Evolutionary conservation across 2,888 invertebrate genomes (phyloP).

Genomic region (Plemyria rubiginata): DNA sequence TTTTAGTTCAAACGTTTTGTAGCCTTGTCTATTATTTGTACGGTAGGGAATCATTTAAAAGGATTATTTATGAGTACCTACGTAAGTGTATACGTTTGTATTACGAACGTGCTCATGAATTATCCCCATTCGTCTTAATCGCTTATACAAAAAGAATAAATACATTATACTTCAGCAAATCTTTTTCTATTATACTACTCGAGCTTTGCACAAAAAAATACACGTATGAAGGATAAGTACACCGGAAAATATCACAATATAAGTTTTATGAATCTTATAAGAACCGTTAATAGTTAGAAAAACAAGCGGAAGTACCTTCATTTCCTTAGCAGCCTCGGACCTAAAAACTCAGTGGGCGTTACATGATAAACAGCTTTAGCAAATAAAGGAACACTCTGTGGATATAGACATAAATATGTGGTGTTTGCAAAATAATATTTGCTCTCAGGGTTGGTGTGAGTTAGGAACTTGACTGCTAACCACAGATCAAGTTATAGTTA

Average conservation of each 20-base stretch:
- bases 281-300: background rate
- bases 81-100: background rate
- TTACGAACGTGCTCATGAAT: background rate
- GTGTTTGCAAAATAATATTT: conserved; percentile 27
- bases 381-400: conserved; percentile 23
- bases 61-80: background rate
- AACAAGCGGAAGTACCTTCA: background rate
- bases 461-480: conserved; percentile 19
- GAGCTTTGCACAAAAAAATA: too few species aligned
- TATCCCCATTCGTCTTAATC: background rate
- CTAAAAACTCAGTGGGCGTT: conserved; percentile 4
- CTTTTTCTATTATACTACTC: background rate
- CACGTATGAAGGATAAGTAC: background rate
- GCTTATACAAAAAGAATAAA: background rate
- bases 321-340: background rate
- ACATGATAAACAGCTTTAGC: conserved; percentile 22
- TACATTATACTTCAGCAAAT: background rate
- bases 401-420: conserved; percentile 21
- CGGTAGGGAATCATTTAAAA: background rate
- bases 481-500: conserved; percentile 18
- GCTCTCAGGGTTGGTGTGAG: conserved; percentile 18
- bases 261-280: background rate
- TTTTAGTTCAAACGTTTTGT: background rate
- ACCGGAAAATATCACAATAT: background rate
- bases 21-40: background rate